phyloP scores from a whole-genome alignment of 2,888 invertebrate species.

The Luffia ferchaultella region DNA sequence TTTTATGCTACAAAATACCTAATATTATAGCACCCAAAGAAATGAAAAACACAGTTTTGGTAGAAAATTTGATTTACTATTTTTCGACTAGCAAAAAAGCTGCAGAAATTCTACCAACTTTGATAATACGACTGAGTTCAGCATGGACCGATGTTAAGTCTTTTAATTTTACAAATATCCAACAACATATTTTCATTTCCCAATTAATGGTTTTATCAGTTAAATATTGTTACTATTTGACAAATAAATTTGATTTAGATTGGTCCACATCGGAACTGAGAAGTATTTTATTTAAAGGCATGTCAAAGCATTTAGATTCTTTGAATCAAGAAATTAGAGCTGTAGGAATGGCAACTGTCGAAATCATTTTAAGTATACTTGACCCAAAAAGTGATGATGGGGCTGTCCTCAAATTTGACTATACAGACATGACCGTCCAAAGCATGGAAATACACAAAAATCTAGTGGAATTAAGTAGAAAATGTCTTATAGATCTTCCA shows the following conservation, averaged over 20 bases:
- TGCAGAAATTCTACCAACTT: slow-evolving; percentile 28
- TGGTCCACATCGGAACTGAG: slow-evolving; percentile 45
- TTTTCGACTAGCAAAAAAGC: slow-evolving; percentile 46
- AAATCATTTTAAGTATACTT: slow-evolving; percentile 56
- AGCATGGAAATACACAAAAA: slow-evolving; percentile 53
- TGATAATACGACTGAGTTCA: slow-evolving; percentile 64
- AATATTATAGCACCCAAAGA: slow-evolving; percentile 58
- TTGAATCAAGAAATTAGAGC: slow-evolving; percentile 66
- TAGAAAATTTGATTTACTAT: slow-evolving; percentile 70
- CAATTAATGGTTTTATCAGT: slow-evolving; percentile 69
- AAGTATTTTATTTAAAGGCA: slow-evolving; percentile 67
- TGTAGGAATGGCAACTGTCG: slow-evolving; percentile 79
- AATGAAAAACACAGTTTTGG: slow-evolving; percentile 60
- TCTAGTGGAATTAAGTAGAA: slow-evolving; percentile 40
- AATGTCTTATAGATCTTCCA: slow-evolving; percentile 39
- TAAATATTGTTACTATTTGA: slow-evolving; percentile 47
- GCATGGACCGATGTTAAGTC: slow-evolving; percentile 76
- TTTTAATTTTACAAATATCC: slow-evolving; percentile 67
- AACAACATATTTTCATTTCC: slow-evolving; percentile 76
- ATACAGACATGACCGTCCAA: slow-evolving; percentile 57
- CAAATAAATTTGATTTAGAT: slow-evolving; percentile 24
- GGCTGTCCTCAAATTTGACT: slow-evolving; percentile 72
- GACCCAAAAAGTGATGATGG: slow-evolving; percentile 33
- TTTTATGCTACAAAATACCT: slow-evolving; percentile 51
- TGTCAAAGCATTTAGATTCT: slow-evolving; percentile 74